Evolutionary conservation across 2,888 invertebrate species (phyloP), one percentile per base, ranked within the genome.

Genomic region (Celastrina argiolus): DNA sequence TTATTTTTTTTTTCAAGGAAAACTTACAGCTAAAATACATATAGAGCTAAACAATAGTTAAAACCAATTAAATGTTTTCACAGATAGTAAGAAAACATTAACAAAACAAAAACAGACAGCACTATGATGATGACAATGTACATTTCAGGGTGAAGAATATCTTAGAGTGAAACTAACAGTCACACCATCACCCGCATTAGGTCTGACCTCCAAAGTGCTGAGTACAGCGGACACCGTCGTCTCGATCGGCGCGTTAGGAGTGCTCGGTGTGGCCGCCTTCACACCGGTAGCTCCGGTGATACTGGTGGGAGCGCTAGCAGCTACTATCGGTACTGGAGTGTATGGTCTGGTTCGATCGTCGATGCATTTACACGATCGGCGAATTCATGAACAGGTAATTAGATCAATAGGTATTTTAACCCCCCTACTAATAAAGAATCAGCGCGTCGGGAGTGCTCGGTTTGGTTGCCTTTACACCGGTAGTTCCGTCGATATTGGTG

Each of bases 341-440:
- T 93, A 93, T 72, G 92, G 92, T 1, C 81, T 92, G 0, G 84
- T 91, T 5, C 78, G 93, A 7, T 93, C 92, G 12, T 85, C 88
- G 0, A 70, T 88, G 0, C 86, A 88, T 70, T 75, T 93, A 8
- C 83, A 81, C 51, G 93, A 93, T 75, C 83, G 92, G 66, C 83
- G 74, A 26, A 75, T 74, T 18, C 93, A 93, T 79, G 88, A 90
- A 73, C 92, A 93, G 86, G 92, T 93, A 74, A 45, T 45, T 16
- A n/a, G n/a, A n/a, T n/a, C n/a, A n/a, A n/a, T n/a, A 4, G 12
- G 41, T 31, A 26, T 16, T 6, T 18, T 64, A n/a, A n/a, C n/a
- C n/a, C n/a, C n/a, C n/a, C 31, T 3, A 31, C 31, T n/a, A n/a
- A n/a, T n/a, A n/a, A n/a, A n/a, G n/a, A n/a, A 68, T 90, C 0